These are phyloP conservation scores for Athrips mouffetella DNA, from an alignment of 2,888 invertebrate species.

Conservation along the genomic window DNA sequence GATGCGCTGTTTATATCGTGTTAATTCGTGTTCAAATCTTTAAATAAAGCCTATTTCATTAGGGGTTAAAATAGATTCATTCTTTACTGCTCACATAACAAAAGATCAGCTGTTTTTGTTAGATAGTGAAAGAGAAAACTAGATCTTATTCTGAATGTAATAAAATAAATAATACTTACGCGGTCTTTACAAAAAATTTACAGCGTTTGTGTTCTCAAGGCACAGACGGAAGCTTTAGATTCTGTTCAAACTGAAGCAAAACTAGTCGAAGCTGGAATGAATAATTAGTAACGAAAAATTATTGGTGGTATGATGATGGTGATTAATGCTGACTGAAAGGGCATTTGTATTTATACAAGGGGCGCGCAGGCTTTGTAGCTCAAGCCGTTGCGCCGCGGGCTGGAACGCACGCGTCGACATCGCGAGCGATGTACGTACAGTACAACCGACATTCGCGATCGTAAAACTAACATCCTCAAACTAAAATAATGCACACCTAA, in stretches of 20 bases:
- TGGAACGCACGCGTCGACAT: slow-evolving; percentile 20
- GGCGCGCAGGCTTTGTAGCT: slow-evolving; percentile 49
- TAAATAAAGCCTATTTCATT: no score
- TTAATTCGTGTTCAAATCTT: no score
- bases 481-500: no score
- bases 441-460: background rate
- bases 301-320: slow-evolving; percentile 34
- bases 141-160: no score
- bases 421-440: slow-evolving; percentile 12
- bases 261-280: slow-evolving; percentile 68
- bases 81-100: no score
- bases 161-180: no score
- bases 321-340: slow-evolving; percentile 53
- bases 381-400: slow-evolving; percentile 35
- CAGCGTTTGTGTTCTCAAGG: background rate
- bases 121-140: no score
- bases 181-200: background rate
- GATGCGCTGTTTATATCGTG: no score
- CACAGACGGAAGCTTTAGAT: background rate
- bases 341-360: slow-evolving; percentile 55
- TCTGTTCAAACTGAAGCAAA: slow-evolving; percentile 57
- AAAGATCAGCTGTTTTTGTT: no score
- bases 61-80: no score
- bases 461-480: slow-evolving; percentile 11
- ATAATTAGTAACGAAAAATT: slow-evolving; percentile 63